Evolutionary conservation across 2,888 invertebrate species (phyloP).

Genomic region (Emmelina monodactyla): DNA sequence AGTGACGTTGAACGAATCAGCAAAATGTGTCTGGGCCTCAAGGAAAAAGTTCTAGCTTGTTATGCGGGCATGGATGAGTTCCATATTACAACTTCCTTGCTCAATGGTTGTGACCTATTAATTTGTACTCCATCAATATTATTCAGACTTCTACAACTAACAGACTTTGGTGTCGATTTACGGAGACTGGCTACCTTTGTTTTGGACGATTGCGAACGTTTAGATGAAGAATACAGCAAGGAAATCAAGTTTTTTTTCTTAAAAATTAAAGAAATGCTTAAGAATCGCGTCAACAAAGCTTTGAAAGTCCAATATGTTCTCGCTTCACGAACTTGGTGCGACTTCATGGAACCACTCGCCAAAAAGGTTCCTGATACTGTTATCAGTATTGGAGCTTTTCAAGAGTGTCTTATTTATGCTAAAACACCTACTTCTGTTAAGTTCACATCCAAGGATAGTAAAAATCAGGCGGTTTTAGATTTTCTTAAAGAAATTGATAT

Average conservation of each 20-base stretch:
- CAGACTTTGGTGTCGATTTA: constrained; percentile 59
- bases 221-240: constrained; percentile 60
- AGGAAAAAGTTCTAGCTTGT: constrained; percentile 38
- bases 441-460: constrained; percentile 42
- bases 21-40: constrained; percentile 38
- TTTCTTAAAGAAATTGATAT: constrained; percentile 50
- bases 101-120: constrained; percentile 75
- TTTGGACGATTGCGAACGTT: constrained; percentile 74
- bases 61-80: constrained; percentile 46
- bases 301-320: constrained; percentile 66
- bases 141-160: constrained; percentile 43
- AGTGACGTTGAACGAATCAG: constrained; percentile 44
- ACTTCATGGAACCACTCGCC: constrained; percentile 61
- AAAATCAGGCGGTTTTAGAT: constrained; percentile 45
- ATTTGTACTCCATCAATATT: constrained; percentile 72
- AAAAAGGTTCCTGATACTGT: constrained; percentile 66
- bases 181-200: constrained; percentile 71
- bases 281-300: constrained; percentile 40
- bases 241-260: constrained; percentile 47
- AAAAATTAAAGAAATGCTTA: constrained; percentile 48
- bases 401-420: constrained; percentile 79
- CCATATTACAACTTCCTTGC: constrained; percentile 43
- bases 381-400: constrained; percentile 73
- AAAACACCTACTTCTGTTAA: constrained; percentile 44
- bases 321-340: constrained; percentile 71